Conservation (phyloP, 2,113 vertebrate species). For the Notothenia rossii region DNA sequence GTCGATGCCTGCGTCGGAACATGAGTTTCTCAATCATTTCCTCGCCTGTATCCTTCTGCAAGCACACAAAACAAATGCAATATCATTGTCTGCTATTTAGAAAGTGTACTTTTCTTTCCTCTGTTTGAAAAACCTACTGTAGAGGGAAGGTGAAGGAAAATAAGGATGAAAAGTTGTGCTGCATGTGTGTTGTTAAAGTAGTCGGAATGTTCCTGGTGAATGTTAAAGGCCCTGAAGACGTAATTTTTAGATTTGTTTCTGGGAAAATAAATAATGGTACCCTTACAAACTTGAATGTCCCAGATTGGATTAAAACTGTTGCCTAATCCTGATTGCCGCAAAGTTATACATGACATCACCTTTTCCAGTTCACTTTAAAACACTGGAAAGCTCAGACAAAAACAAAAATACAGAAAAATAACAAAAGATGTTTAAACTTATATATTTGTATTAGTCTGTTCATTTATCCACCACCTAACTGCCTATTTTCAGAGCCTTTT, state of each 20-base stretch:
- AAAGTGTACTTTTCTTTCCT: too few relatives aligned
- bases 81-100: too few relatives aligned
- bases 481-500: background rate
- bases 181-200: too few relatives aligned
- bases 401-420: background rate
- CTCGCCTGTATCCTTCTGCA: constrained; percentile 97
- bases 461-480: background rate
- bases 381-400: background rate
- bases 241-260: too few relatives aligned
- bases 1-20: constrained; percentile 94
- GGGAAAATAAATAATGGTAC: too few relatives aligned
- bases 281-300: too few relatives aligned
- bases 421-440: background rate
- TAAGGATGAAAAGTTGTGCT: too few relatives aligned
- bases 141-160: too few relatives aligned
- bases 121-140: too few relatives aligned
- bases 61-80: background rate
- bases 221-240: too few relatives aligned
- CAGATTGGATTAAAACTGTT: background rate
- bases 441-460: background rate
- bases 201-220: too few relatives aligned
- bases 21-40: constrained; percentile 98
- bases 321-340: background rate
- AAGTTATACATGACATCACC: background rate
- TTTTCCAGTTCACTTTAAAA: background rate